These are phyloP conservation scores for Rachycentron canadum DNA, from an alignment of 2,797 vertebrate genomes.

Conservation along the genomic window DNA sequence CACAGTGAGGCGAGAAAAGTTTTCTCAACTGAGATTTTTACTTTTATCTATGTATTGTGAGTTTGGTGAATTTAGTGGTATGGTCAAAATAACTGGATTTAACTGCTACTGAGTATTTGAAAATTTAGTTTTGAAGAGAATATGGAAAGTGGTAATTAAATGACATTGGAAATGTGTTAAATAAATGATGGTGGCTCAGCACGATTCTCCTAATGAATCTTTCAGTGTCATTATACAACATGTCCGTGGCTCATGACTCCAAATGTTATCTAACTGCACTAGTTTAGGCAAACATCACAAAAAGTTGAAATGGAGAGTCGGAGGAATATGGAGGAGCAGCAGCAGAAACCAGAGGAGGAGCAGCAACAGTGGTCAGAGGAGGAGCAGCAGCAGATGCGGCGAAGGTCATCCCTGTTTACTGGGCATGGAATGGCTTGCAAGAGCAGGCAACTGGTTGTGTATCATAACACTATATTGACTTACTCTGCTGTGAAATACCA, in stretches of 20 bases:
- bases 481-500: too few relatives aligned
- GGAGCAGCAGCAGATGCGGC: too few relatives aligned
- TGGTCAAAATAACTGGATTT: not conserved
- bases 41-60: not conserved
- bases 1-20: too few relatives aligned
- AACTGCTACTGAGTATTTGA: not conserved
- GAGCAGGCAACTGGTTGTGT: too few relatives aligned
- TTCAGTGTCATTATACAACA: conserved; percentile 34
- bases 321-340: too few relatives aligned
- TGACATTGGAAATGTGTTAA: conserved; percentile 11
- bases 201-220: conserved; percentile 30
- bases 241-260: not conserved
- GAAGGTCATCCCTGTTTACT: too few relatives aligned
- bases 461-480: too few relatives aligned
- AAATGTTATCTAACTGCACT: not conserved
- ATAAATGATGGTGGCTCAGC: conserved; percentile 31
- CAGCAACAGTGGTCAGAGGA: too few relatives aligned
- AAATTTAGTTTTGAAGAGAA: conserved; percentile 10
- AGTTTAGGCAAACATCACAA: not conserved
- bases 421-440: too few relatives aligned
- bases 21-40: not conserved
- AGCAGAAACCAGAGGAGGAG: too few relatives aligned
- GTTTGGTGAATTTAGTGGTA: not conserved
- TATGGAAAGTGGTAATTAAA: not conserved
- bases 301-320: too few relatives aligned